Evolutionary conservation across 2,888 invertebrate genomes (phyloP), one percentile per base, ranked within the genome.

Genomic region (Drosophila neoperkinsi): DNA sequence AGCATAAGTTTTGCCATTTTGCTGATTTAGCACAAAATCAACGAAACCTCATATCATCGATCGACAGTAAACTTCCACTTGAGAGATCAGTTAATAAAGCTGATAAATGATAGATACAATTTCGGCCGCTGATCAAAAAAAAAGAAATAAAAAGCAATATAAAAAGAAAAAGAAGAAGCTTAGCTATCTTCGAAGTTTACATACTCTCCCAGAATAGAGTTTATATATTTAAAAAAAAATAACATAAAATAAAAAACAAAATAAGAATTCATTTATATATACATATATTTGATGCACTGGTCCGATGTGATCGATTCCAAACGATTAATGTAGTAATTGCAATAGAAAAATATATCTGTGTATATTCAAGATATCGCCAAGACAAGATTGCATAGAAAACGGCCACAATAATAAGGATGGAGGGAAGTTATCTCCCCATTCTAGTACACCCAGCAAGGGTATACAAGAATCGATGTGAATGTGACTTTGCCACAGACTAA

Each of bases 41-140:
- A 61, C 52, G 59, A 80, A 80, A 77, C 64, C 77, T 81, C 81
- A 80, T 76, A 76, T 80, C 81, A 77, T 80, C 76, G 63, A 77
- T 60, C 68, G 63, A 70, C 77, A 76, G 67, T 68, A 58, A 71
- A 62, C 75, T 78, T 65, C 82, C 88, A 84, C 82, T 84, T 88
- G 79, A 85, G 63, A 65, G 85, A 82, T 88, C 90, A 79, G 88
- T 90, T 88, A 88, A 84, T 88, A 84, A 82, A 84, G 84, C 90
- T 88, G 88, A 84, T 90, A 82, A 88, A 88, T 85, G 83, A 88
- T 85, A 76, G 73, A 88, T 89, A 89, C 82, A 84, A 73, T 87
- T 89, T 81, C 72, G 61, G 66, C 67, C 72, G 68, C 62, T 36
- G 18, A 62, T 41, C 51, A 56, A 18, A 41, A 57, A 56, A 21